Conservation (phyloP, 2,888 invertebrate species). For the Microctonus brassicae region DNA sequence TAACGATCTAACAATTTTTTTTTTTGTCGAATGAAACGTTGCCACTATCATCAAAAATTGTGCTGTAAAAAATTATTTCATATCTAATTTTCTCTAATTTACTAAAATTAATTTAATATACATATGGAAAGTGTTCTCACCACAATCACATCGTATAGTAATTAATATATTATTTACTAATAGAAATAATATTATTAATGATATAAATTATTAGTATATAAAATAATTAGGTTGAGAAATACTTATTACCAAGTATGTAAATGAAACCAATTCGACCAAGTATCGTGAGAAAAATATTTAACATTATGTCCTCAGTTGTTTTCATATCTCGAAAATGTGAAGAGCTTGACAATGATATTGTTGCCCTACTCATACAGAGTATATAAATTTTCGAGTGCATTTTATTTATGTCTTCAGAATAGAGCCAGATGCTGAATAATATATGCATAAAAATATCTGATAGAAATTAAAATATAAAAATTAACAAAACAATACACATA, state of each 20-base stretch:
- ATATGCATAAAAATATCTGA: background rate
- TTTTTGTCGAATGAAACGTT: constrained; percentile 51
- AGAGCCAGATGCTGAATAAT: constrained; percentile 57
- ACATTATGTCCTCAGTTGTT: constrained; percentile 59
- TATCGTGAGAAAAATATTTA: constrained; percentile 56
- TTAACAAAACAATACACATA: background rate
- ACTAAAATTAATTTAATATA: too few species aligned
- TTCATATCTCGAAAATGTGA: constrained; percentile 55
- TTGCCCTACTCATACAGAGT: constrained; percentile 57
- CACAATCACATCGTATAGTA: too few species aligned
- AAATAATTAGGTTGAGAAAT: background rate
- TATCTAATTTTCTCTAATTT: background rate
- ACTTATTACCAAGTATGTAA: constrained; percentile 55
- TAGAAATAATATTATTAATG: too few species aligned
- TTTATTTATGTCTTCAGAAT: constrained; percentile 45
- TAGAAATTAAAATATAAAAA: constrained; percentile 21
- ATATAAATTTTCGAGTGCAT: constrained; percentile 52
- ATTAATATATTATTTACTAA: too few species aligned
- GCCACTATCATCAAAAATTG: constrained; percentile 56
- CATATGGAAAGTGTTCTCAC: background rate
- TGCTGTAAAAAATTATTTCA: constrained; percentile 40
- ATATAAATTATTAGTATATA: background rate
- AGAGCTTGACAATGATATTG: constrained; percentile 54
- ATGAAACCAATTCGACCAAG: constrained; percentile 59
- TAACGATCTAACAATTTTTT: constrained; percentile 50